Percentiles rank a stretch among this genome's conserved stretches.
phyloP scores from a whole-genome alignment of 2,888 invertebrate species.

The Cantharis rustica region DNA sequence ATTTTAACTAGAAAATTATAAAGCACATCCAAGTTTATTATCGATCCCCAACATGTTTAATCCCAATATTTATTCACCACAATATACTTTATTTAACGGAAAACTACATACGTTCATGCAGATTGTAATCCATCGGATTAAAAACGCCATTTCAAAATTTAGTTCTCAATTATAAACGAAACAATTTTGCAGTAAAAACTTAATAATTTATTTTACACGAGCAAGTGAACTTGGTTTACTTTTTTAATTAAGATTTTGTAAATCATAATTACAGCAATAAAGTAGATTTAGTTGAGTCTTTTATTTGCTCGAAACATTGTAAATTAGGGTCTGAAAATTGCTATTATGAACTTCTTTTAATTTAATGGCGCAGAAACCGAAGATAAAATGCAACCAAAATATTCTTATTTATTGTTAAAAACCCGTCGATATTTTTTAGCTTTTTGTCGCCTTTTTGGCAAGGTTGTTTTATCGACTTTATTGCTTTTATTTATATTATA shows the following conservation, averaged over 20 bases:
- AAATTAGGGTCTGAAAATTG: background rate
- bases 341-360: background rate
- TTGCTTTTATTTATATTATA: background rate
- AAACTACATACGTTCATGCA: background rate
- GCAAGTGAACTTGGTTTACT: background rate
- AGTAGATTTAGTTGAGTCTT: background rate
- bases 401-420: background rate
- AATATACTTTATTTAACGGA: background rate
- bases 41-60: background rate
- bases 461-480: background rate
- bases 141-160: background rate
- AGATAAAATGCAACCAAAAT: background rate
- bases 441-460: background rate
- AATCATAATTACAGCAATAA: background rate
- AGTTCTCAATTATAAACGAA: background rate
- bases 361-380: background rate
- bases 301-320: background rate
- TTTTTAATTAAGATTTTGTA: constrained; percentile 3
- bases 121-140: background rate
- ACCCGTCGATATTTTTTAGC: background rate
- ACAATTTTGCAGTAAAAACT: background rate
- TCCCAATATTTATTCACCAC: background rate
- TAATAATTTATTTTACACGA: background rate
- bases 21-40: background rate
- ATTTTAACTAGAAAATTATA: background rate